phyloP scores from a whole-genome alignment of 1,140 invertebrate species.

The Grapholita molesta region DNA sequence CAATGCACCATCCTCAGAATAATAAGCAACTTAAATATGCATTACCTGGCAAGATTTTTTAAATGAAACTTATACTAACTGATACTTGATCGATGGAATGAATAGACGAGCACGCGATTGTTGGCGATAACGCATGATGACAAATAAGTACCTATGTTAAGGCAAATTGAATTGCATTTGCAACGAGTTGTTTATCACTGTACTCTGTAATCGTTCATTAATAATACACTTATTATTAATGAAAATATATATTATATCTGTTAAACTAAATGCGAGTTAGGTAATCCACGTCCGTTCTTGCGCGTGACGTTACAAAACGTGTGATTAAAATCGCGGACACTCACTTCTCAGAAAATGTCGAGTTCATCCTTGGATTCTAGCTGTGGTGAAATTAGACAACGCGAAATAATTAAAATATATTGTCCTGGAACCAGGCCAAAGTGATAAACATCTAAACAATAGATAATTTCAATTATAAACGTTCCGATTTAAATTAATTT shows the following conservation, averaged over 20 bases:
- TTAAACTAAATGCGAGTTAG: not conserved
- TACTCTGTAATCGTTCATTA: not conserved
- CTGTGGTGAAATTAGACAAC: not conserved
- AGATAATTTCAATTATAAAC: not conserved
- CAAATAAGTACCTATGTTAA: no score
- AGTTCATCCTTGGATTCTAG: conserved; percentile 2
- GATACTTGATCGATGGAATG: not conserved
- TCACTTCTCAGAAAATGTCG: conserved; percentile 1
- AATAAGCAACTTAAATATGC: no score
- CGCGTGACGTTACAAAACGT: conserved; percentile 14
- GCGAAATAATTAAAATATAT: conserved; percentile 7
- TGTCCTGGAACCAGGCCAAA: not conserved
- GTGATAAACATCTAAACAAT: conserved; percentile 9
- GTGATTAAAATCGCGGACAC: conserved; percentile 12
- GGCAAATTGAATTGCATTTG: not conserved
- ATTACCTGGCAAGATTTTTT: not conserved
- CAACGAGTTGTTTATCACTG: not conserved
- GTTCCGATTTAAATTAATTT: not conserved
- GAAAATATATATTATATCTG: not conserved
- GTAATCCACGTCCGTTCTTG: conserved; percentile 11
- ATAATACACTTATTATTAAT: not conserved
- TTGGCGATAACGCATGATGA: not conserved
- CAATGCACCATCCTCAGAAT: no score
- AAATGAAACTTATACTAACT: not conserved
- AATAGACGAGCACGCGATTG: not conserved